phyloP scores from a whole-genome alignment of 1,140 invertebrate species.

The Lutraria rhynchaena region DNA sequence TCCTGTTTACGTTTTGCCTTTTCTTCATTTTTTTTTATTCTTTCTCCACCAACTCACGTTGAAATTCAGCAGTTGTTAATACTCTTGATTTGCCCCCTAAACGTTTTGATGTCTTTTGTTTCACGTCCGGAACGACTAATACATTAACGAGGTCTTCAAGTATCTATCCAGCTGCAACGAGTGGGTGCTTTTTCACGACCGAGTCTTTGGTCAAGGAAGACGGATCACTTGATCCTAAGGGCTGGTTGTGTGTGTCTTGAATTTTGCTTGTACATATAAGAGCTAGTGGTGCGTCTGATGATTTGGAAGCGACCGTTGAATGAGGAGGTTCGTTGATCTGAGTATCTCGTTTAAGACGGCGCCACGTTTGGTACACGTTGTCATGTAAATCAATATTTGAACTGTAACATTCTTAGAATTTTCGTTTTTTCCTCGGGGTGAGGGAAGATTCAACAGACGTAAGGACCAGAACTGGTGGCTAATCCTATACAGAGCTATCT shows the following conservation, averaged over 20 bases:
- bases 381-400: too few relatives aligned
- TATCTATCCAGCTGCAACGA: conserved; percentile 44
- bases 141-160: conserved; percentile 36
- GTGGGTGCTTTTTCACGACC: neutral
- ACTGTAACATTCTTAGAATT: neutral
- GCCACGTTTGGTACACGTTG: too few relatives aligned
- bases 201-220: neutral
- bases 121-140: neutral
- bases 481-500: neutral
- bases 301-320: too few relatives aligned
- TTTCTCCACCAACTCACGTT: conserved; percentile 21
- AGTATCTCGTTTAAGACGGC: neutral
- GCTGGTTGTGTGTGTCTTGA: neutral
- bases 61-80: conserved; percentile 29
- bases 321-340: too few relatives aligned
- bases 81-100: neutral
- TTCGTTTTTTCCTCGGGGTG: neutral
- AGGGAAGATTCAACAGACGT: neutral
- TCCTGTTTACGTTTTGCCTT: conserved; percentile 26
- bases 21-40: conserved; percentile 3
- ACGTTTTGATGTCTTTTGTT: conserved; percentile 31
- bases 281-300: too few relatives aligned
- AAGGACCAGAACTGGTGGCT: neutral
- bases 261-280: too few relatives aligned
- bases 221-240: too few relatives aligned